Percentiles rank a stretch among this genome's conserved stretches.
These are phyloP conservation scores for Lophotriccus pileatus DNA, from an alignment of 2,797 vertebrate genomes.

Conservation along the genomic window DNA sequence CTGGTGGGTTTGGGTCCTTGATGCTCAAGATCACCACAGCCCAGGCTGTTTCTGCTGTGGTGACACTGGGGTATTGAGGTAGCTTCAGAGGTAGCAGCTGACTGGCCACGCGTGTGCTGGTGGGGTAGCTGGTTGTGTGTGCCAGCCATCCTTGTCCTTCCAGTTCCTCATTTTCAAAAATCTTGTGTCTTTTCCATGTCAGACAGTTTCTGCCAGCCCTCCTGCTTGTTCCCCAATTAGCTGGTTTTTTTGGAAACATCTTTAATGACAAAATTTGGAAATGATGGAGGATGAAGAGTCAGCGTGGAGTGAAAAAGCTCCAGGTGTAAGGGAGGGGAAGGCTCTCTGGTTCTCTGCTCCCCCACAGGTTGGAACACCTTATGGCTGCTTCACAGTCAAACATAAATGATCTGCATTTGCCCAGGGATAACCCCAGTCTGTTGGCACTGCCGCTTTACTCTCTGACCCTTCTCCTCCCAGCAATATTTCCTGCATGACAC, in stretches of 20 bases:
- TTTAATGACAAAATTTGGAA: neutral
- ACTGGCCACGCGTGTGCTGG: fast-evolving
- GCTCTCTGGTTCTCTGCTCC: neutral
- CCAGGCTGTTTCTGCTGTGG: neutral
- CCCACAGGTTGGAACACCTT: neutral
- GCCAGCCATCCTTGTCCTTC: neutral
- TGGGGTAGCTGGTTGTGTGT: fast-evolving
- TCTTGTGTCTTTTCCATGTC: neutral
- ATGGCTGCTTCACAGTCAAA: neutral
- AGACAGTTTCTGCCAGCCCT: neutral
- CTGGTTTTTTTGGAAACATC: neutral
- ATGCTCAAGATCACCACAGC: neutral
- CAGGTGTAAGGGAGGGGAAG: neutral
- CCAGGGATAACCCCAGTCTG: neutral
- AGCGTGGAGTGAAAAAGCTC: neutral
- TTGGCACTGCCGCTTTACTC: neutral
- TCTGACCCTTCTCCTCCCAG: neutral
- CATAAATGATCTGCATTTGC: neutral
- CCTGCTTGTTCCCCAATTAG: neutral
- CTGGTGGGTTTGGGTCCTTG: fast-evolving
- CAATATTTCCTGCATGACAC: neutral
- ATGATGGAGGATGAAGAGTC: neutral
- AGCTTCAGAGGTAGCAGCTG: neutral
- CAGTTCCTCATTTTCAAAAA: neutral
- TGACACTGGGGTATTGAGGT: fast-evolving